These are phyloP conservation scores for Masnerella sp. DNA, from an alignment of 2,888 invertebrate genomes.

Conservation along the genomic window DNA sequence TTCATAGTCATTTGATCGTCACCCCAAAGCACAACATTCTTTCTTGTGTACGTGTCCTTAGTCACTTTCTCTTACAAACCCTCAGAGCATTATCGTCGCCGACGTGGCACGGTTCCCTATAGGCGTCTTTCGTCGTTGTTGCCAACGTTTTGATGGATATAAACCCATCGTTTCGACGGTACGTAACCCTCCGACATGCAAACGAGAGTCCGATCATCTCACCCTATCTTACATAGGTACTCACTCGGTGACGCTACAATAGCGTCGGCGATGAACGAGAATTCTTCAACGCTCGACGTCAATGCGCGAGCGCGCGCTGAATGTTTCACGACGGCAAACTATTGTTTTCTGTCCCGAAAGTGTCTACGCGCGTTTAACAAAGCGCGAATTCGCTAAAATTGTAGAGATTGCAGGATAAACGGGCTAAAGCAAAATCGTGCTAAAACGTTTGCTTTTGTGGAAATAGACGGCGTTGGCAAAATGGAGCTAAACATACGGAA, in stretches of 20 bases:
- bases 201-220: constrained; percentile 59
- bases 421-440: too few relatives aligned
- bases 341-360: constrained; percentile 15
- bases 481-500: too few relatives aligned
- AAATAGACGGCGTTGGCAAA: too few relatives aligned
- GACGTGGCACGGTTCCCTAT: constrained; percentile 52
- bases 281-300: constrained; percentile 48
- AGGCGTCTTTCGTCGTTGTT: constrained; percentile 47
- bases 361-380: neutral
- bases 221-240: constrained; percentile 54
- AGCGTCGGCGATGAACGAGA: constrained; percentile 56
- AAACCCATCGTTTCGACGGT: constrained; percentile 56
- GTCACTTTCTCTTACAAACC: constrained; percentile 58
- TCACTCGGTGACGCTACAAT: constrained; percentile 61
- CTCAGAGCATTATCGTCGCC: constrained; percentile 58
- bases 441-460: too few relatives aligned
- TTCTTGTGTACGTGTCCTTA: constrained; percentile 38
- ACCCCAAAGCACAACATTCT: constrained; percentile 49
- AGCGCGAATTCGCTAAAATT: too few relatives aligned
- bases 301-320: constrained; percentile 16
- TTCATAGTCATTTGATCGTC: constrained; percentile 57
- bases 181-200: constrained; percentile 52
- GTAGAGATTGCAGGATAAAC: too few relatives aligned
- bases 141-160: constrained; percentile 53
- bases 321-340: constrained; percentile 36